A percentile compares a stretch with the other conserved stretches of the same genome.
Evolutionary conservation across 2,888 invertebrate genomes (phyloP).

Genomic region (Troglohyphantes excavatus): DNA sequence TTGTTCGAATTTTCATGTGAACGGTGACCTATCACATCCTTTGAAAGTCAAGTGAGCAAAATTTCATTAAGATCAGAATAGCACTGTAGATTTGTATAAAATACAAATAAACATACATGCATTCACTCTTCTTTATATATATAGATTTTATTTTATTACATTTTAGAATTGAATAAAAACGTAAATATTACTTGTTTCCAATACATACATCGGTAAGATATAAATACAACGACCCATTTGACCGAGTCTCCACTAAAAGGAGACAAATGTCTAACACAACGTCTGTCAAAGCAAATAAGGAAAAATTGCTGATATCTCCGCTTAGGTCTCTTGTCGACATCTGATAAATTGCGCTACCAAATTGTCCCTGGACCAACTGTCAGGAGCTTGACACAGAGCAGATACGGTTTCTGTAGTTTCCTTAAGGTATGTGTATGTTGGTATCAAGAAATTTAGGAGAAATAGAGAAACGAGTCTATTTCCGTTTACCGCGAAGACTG

Average conservation of each 20-base stretch:
- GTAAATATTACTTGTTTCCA: too few relatives aligned
- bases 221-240: neutral
- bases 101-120: too few relatives aligned
- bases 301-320: constrained; percentile 20
- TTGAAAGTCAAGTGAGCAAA: too few relatives aligned
- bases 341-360: constrained; percentile 53
- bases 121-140: too few relatives aligned
- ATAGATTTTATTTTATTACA: too few relatives aligned
- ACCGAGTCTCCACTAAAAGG: neutral
- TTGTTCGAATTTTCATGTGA: too few relatives aligned
- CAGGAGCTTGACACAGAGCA: constrained; percentile 11
- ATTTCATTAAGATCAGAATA: too few relatives aligned
- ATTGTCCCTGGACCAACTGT: constrained; percentile 34
- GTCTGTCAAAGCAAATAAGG: constrained; percentile 52
- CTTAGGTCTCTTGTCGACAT: constrained; percentile 41
- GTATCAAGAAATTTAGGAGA: constrained; percentile 5
- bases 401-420: neutral
- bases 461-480: constrained; percentile 30
- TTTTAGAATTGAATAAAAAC: too few relatives aligned
- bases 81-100: too few relatives aligned
- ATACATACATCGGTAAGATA: too few relatives aligned
- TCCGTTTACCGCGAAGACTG: neutral
- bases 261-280: constrained; percentile 1
- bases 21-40: too few relatives aligned
- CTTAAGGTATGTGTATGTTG: constrained; percentile 3